Base-by-base conservation (phyloP, 2,888 invertebrate species). In the Mythimna lalbum region DNA sequence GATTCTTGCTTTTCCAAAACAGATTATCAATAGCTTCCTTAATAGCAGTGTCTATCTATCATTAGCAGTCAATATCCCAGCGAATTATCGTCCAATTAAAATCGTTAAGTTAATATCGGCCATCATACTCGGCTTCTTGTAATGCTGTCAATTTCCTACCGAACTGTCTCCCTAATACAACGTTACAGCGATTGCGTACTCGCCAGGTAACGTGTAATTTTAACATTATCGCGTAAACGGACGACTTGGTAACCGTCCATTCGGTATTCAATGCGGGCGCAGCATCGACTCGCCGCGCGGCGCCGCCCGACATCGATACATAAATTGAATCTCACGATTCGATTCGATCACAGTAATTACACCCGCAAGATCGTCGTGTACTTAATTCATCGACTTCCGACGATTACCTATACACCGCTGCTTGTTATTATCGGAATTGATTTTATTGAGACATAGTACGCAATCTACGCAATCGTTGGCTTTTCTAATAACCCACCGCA, bases 301-400 rank as follows among this genome's bases (percentile, higher is more conserved):
- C 91, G 91, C 90, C 91, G 88, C 81, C 85, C 86, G 90, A 90
- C 91, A 92, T 92, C 91, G 91, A 93, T 93, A 91, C 91, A 93
- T 93, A 92, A 93, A 93, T 93, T 89, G 89, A 90, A 91, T 93
- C 90, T 89, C 91, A 90, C 90, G 91, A 91, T 90, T 91, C 87
- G 88, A 91, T 90, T 87, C 88, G 89, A 93, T 92, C 90, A 88
- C 91, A 84, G 90, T 92, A 91, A 93, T 94, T 92, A 92, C 88
- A 87, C 75, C 83, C 82, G 78, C 86, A 85, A 89, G 89, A 88
- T 88, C 87, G 86, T 86, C 86, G 85, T 88, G 89, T 85, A 89
- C 88, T 92, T 91, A 92, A 91, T 91, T 89, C 88, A 83, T 85
- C 82, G 84, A 93, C 92, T 94, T 93, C 93, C 93, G 92, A 88